Evolutionary conservation across 2,797 vertebrate species (phyloP), one percentile per base, ranked within the genome.

Genomic region (Sternotherus odoratus): DNA sequence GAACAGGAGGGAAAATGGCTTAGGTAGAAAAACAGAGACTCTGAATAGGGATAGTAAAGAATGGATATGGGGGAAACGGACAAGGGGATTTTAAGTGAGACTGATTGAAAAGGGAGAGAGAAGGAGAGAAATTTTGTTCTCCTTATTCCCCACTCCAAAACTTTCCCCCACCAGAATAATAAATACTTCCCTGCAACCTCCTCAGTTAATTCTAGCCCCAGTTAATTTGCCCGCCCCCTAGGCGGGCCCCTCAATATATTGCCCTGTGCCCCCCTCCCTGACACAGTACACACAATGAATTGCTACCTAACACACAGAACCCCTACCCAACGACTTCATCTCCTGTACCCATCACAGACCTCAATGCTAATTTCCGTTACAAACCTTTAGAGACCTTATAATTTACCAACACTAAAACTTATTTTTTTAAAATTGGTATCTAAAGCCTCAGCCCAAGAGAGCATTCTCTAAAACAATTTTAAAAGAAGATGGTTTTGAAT

Each of bases 1-100:
- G 24, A n/a, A 10, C 9, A 81, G 3, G 23, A 0, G 0, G 12
- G 0, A 0, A n/a, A 86, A 82, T 85, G 84, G 1, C 0, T 0
- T 30, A 50, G 12, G 5, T 6, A 56, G 48, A 85, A 93, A 87
- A 87, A 17, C 4, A 49, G 1, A 10, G 5, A 6, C 0, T 69
- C 39, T 66, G 1, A 2, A 1, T 46, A 54, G 30, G 15, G 33
- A 78, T 54, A 1, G 10, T 12, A 82, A 48, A 82, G 51, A 87
- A 60, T 83, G 16, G 12, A 79, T 79, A 33, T 36, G 21, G 5
- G 13, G 12, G 75, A 92, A 63, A 1, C 1, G 60, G 33, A 30
- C 16, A 57, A 12, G 12, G 50, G 12, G 3, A 48, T 86, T 79
- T 83, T 21, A 81, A 49, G 48, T 1, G 1, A 23, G 24, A 87